phyloP scores from a whole-genome alignment of 2,888 invertebrate species.

The Aleiodes leptofemur region DNA sequence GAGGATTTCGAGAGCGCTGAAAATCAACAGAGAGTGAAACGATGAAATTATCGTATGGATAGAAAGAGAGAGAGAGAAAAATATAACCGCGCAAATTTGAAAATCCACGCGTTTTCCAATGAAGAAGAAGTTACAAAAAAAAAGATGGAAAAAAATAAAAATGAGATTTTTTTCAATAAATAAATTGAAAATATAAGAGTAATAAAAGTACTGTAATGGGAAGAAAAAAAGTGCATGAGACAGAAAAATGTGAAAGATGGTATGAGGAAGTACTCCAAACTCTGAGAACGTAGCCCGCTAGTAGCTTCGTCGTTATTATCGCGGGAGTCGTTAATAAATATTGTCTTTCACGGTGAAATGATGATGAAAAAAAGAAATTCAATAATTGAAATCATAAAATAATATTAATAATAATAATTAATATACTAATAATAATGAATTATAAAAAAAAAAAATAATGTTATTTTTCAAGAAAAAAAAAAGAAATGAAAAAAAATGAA shows the following conservation, averaged over 20 bases:
- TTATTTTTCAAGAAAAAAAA: slow-evolving; percentile 21
- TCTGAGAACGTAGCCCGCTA: slow-evolving; percentile 58
- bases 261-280: slow-evolving; percentile 59
- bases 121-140: slow-evolving; percentile 40
- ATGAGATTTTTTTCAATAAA: not conserved
- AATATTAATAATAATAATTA: slow-evolving; percentile 6
- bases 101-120: slow-evolving; percentile 52
- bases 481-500: too few relatives aligned
- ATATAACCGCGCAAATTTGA: slow-evolving; percentile 50
- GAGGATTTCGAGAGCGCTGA: slow-evolving; percentile 56
- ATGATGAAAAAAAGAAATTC: slow-evolving; percentile 5
- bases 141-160: slow-evolving; percentile 27
- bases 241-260: slow-evolving; percentile 43
- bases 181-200: not conserved
- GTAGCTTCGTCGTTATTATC: slow-evolving; percentile 52
- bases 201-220: slow-evolving; percentile 37
- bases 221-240: slow-evolving; percentile 49
- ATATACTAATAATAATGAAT: slow-evolving; percentile 15
- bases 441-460: slow-evolving; percentile 15
- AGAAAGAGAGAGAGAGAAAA: slow-evolving; percentile 44
- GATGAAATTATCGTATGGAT: slow-evolving; percentile 32
- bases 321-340: slow-evolving; percentile 44
- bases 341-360: slow-evolving; percentile 27
- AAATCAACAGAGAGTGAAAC: slow-evolving; percentile 46
- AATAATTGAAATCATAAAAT: slow-evolving; percentile 35